phyloP scores from a whole-genome alignment of 2,113 vertebrate genomes.

The Colistium nudipinnis region DNA sequence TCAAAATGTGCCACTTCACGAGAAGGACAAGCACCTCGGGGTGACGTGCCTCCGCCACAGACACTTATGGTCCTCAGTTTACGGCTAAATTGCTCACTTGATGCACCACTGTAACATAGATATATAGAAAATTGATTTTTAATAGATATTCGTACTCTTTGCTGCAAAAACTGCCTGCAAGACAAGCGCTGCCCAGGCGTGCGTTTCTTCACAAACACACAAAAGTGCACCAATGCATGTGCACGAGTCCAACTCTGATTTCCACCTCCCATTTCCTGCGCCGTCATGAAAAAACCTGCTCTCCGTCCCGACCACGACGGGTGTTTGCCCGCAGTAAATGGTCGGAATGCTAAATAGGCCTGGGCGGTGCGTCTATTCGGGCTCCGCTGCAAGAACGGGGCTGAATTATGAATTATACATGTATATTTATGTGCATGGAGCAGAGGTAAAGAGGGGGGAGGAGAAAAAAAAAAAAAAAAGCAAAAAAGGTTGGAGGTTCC shows the following conservation, averaged over 20 bases:
- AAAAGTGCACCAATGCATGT: conserved; percentile 36
- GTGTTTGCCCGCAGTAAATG: conserved; percentile 41
- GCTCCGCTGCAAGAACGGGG: conserved; percentile 23
- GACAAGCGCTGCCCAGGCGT: conserved; percentile 18
- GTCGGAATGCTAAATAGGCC: conserved; percentile 58
- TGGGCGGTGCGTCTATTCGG: conserved; percentile 22
- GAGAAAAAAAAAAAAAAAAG: conserved; percentile 37
- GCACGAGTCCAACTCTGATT: conserved; percentile 52
- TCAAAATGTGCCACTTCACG: too few species aligned
- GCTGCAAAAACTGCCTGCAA: conserved; percentile 48
- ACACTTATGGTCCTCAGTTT: too few species aligned
- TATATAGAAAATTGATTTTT: too few species aligned
- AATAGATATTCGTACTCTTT: conserved; percentile 27
- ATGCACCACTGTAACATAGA: too few species aligned
- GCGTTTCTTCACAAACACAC: conserved; percentile 37
- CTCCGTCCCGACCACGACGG: conserved; percentile 52
- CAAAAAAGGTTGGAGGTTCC: conserved; percentile 29
- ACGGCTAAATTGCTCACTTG: too few species aligned
- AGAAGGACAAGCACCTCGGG: too few species aligned
- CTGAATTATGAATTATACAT: conserved; percentile 73
- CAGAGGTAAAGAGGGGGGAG: not conserved
- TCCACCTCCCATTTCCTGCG: conserved; percentile 54
- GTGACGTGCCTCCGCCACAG: too few species aligned
- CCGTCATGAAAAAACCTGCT: conserved; percentile 42
- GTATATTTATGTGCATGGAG: conserved; percentile 29